These are phyloP conservation scores for Dorcus parallelipipedus DNA, from an alignment of 2,888 invertebrate genomes.

Conservation along the genomic window DNA sequence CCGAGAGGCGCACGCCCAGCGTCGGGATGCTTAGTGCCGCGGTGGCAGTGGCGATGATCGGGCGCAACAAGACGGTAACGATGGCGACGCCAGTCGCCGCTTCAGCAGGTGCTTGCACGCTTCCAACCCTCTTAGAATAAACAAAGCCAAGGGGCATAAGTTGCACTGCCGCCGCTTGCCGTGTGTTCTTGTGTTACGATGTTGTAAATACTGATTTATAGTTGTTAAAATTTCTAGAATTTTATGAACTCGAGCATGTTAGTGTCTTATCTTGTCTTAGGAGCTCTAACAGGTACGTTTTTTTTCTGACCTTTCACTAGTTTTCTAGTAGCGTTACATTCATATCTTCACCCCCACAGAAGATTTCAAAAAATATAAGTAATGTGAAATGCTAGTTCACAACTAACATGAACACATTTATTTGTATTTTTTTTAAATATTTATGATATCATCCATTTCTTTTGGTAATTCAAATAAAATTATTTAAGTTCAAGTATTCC, in stretches of 20 bases:
- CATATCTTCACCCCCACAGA: too few relatives aligned
- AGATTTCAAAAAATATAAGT: too few relatives aligned
- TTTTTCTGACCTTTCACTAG: too few relatives aligned
- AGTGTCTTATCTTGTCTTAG: conserved; percentile 16
- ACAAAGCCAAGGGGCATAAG: conserved; percentile 5
- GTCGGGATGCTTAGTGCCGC: conserved; percentile 14
- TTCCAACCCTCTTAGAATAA: conserved; percentile 7
- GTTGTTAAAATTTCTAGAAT: conserved; percentile 16
- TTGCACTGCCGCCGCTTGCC: conserved; percentile 1
- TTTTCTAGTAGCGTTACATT: too few relatives aligned
- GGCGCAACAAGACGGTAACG: conserved; percentile 13
- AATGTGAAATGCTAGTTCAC: too few relatives aligned
- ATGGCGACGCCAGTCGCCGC: conserved; percentile 14
- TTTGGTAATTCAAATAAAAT: too few relatives aligned
- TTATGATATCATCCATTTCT: too few relatives aligned
- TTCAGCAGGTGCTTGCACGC: conserved; percentile 13
- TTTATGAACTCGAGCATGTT: conserved; percentile 16
- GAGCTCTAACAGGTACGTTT: conserved; percentile 15
- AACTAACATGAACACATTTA: too few relatives aligned
- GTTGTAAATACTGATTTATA: conserved; percentile 15
- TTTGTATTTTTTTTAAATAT: too few relatives aligned
- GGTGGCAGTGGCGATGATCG: conserved; percentile 17
- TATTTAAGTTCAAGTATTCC: too few relatives aligned
- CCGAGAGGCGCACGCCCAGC: conserved; percentile 18
- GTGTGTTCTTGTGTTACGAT: conserved; percentile 14